Evolutionary conservation across 2,113 vertebrate genomes (phyloP).

Genomic region (Halcyon senegalensis): DNA sequence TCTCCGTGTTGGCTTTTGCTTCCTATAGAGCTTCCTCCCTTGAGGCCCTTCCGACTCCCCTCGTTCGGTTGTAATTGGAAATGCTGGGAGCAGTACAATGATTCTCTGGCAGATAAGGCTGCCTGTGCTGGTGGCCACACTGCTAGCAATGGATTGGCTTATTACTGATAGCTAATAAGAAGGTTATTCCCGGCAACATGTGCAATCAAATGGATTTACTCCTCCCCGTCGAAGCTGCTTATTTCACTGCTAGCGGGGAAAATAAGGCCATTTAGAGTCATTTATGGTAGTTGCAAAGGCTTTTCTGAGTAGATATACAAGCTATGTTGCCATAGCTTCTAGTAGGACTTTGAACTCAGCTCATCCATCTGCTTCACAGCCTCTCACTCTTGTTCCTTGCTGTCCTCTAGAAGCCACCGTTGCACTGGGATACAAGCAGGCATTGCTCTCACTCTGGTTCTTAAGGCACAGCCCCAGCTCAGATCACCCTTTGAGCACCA

Average conservation of each 20-base stretch:
- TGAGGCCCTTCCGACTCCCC: neutral
- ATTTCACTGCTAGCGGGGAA: conserved; percentile 30
- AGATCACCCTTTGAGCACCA: neutral
- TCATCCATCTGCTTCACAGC: conserved; percentile 5
- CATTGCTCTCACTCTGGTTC: neutral
- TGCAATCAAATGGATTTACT: conserved; percentile 59
- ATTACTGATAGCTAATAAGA: conserved; percentile 31
- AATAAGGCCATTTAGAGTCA: conserved; percentile 51
- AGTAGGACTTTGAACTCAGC: neutral
- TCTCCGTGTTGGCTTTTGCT: neutral
- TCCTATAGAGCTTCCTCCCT: neutral
- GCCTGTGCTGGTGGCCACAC: neutral
- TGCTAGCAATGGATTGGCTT: neutral
- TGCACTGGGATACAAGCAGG: neutral
- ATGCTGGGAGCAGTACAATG: neutral
- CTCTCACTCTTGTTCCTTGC: neutral
- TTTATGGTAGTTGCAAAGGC: conserved; percentile 19
- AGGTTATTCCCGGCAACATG: conserved; percentile 15
- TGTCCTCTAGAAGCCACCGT: neutral
- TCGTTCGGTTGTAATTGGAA: neutral
- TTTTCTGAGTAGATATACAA: neutral
- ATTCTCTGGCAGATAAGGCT: neutral
- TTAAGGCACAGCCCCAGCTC: neutral
- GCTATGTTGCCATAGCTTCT: neutral
- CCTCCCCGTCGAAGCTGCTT: conserved; percentile 30